Evolutionary conservation across 2,888 invertebrate genomes (phyloP).

Genomic region (Melipona bicolor): DNA sequence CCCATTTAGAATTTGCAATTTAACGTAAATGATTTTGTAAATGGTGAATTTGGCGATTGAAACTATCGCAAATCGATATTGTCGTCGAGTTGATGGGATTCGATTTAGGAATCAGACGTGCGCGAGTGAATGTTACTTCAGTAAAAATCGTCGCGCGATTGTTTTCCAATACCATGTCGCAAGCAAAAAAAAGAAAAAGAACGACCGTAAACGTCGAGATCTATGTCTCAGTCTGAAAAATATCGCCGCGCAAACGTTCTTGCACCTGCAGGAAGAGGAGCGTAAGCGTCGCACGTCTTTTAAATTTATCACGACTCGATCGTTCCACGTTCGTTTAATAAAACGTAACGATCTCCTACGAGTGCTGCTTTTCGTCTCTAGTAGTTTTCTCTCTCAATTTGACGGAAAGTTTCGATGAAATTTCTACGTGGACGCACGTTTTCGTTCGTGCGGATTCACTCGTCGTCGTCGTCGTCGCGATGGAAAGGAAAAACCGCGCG

Average conservation of each 20-base stretch:
- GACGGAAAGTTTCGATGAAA: neutral
- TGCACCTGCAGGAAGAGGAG: neutral
- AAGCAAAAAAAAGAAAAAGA: neutral
- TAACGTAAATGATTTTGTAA: no score
- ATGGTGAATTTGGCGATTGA: no score
- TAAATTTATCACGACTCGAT: slow-evolving; percentile 19
- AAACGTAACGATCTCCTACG: slow-evolving; percentile 1
- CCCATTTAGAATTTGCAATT: no score
- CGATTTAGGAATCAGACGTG: no score
- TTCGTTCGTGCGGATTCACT: neutral
- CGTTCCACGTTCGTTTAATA: neutral
- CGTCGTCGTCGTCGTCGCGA: slow-evolving; percentile 11
- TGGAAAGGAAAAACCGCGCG: slow-evolving; percentile 44
- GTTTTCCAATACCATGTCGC: neutral
- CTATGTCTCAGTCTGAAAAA: neutral
- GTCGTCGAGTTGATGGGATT: no score
- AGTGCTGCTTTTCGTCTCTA: neutral
- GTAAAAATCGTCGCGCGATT: neutral
- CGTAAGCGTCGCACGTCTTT: neutral
- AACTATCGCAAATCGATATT: no score
- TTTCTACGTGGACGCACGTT: neutral
- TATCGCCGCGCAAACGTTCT: neutral
- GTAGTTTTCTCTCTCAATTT: no score
- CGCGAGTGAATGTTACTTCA: neutral
- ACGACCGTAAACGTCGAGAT: neutral